Base-by-base conservation (phyloP, 2,888 invertebrate species). In the Drosophila mimica region DNA sequence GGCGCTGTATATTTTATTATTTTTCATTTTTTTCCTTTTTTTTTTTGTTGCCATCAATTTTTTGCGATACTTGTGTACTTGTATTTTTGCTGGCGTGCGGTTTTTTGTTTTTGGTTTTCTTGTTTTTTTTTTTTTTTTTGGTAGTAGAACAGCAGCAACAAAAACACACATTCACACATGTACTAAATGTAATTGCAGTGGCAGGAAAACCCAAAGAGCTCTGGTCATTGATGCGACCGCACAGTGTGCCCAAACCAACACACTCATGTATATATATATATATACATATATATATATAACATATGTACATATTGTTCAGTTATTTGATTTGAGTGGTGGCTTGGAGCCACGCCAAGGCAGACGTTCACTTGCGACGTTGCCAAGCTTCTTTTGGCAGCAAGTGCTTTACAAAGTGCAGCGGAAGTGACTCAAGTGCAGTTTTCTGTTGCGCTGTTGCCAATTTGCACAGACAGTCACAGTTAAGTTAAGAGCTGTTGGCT, bases 221-320 rank as follows among this genome's bases (percentile, higher is more conserved):
- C 76, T 81, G 85, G 85, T 68, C 82, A 85, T 85, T 79, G 85
- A 85, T 87, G 88, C 79, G 84, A 87, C 87, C 84, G 78, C 84
- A 84, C 69, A 69, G 66, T 54, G 70, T 49, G 53, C 74, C 57
- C 77, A 81, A 74, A 74, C 40, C 61, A 66, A 43, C 54, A 34
- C 20, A 54, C 59, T 58, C 36, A 25, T 28, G 38, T 46, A 28
- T 15, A 40, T n/a, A 51, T 33, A 51, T 40, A 51, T 30, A 57
- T n/a, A 43, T 6, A 66, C 15, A 33, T 30, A 38, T 30, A 31
- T 7, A 9, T 5, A 9, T 34, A 36, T 53, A 34, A 28, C 52
- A 56, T 40, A 46, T 40, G 48, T 30, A 61, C 30, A 51, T 51
- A 52, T 38, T 43, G 20, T 56, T 49, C n/a, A 60, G 28, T 34